Evolutionary conservation across 2,888 invertebrate genomes (phyloP).

Genomic region (Thyatira batis): DNA sequence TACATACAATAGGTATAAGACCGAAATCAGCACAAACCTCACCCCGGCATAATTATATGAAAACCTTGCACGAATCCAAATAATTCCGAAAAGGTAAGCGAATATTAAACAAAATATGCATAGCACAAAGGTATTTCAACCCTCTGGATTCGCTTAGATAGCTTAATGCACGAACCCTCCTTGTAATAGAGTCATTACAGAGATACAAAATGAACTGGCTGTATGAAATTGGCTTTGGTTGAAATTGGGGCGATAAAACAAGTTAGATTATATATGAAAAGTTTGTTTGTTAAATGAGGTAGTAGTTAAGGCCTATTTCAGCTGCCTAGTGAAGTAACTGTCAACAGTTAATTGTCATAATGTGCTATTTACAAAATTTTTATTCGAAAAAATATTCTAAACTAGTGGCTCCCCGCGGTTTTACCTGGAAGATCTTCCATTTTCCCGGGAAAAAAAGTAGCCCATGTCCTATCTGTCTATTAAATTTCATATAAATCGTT

Average conservation of each 20-base stretch:
- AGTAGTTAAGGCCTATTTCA: too few relatives aligned
- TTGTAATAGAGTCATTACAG: slow-evolving; percentile 1
- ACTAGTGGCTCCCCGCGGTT: too few relatives aligned
- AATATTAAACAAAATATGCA: not conserved
- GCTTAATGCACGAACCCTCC: not conserved
- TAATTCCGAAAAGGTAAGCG: slow-evolving; percentile 1
- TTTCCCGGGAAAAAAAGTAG: too few relatives aligned
- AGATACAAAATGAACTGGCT: not conserved
- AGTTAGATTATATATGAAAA: not conserved
- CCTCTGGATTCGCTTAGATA: slow-evolving; percentile 2
- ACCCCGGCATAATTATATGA: not conserved
- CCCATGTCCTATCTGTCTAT: too few relatives aligned
- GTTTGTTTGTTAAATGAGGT: too few relatives aligned
- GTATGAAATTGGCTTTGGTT: not conserved
- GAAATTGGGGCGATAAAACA: not conserved
- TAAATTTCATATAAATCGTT: too few relatives aligned
- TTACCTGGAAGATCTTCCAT: too few relatives aligned
- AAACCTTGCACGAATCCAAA: not conserved
- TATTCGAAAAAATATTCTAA: too few relatives aligned
- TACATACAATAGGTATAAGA: not conserved
- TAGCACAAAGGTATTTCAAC: slow-evolving; percentile 2
- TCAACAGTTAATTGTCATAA: too few relatives aligned
- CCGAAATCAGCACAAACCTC: not conserved
- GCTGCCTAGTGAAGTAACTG: too few relatives aligned
- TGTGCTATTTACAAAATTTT: too few relatives aligned